Evolutionary conservation across 2,888 invertebrate species (phyloP).

Genomic region (Scaptomyza reducta): DNA sequence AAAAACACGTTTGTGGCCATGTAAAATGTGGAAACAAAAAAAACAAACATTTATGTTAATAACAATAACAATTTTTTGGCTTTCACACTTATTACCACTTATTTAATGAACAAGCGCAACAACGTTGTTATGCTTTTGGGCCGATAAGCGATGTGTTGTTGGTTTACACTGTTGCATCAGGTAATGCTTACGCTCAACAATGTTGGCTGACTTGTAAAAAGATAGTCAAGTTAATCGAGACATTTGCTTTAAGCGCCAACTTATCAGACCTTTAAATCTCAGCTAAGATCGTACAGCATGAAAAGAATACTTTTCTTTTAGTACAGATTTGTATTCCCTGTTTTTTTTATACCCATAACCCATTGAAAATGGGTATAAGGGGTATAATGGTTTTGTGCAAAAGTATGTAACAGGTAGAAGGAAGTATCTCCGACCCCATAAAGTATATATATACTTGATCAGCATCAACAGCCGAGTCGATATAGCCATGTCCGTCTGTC

Average conservation of each 20-base stretch:
- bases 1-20: slow-evolving; percentile 78
- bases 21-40: slow-evolving; percentile 47
- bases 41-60: slow-evolving; percentile 62
- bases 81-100: slow-evolving; percentile 53
- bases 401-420: too few relatives aligned
- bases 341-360: too few relatives aligned
- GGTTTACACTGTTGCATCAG: slow-evolving; percentile 50
- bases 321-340: too few relatives aligned
- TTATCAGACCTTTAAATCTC: background rate
- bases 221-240: slow-evolving; percentile 23
- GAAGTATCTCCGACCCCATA: too few relatives aligned
- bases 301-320: slow-evolving; percentile 26
- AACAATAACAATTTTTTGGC: slow-evolving; percentile 66
- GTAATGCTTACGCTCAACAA: slow-evolving; percentile 23
- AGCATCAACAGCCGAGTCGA: too few relatives aligned
- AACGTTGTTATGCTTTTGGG: slow-evolving; percentile 48
- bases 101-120: slow-evolving; percentile 63
- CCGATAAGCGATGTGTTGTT: slow-evolving; percentile 50
- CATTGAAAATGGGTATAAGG: too few relatives aligned
- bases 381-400: too few relatives aligned
- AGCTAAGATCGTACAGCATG: slow-evolving; percentile 22
- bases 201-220: slow-evolving; percentile 44
- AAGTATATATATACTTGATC: too few relatives aligned
- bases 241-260: background rate
- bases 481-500: too few relatives aligned